Evolutionary conservation across 1,140 invertebrate species (phyloP).

Genomic region (Tetramorium simillimum): DNA sequence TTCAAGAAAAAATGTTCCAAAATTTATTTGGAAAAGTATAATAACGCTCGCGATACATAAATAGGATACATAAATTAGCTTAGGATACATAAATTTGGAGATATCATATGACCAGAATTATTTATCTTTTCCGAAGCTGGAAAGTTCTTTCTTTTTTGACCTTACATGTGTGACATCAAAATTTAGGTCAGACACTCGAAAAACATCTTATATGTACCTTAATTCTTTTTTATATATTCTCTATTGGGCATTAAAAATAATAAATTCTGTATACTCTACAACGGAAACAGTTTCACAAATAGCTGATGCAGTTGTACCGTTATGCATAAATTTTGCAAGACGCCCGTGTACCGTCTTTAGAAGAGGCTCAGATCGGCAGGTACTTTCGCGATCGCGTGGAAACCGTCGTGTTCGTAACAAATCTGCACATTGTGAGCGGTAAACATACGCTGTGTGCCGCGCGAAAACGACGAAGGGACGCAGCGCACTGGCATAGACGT

Average conservation of each 20-base stretch:
- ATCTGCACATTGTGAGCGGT: conserved; percentile 29
- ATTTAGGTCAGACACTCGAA: neutral
- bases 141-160: neutral
- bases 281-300: neutral
- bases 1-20: neutral
- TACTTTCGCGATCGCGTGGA: conserved; percentile 29
- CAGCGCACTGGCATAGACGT: neutral
- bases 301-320: conserved; percentile 3
- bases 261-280: neutral
- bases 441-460: conserved; percentile 19
- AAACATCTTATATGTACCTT: neutral
- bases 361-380: neutral
- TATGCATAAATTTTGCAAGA: conserved; percentile 29
- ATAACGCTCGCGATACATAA: neutral
- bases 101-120: neutral
- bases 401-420: conserved; percentile 29
- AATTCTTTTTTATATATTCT: neutral
- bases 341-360: neutral
- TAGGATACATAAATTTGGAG: neutral
- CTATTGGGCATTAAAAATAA: neutral
- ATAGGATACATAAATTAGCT: neutral
- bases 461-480: neutral
- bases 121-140: neutral
- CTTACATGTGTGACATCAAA: neutral
- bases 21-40: neutral